Conservation (phyloP, 2,797 vertebrate species). For the Threskiornis aethiopicus region DNA sequence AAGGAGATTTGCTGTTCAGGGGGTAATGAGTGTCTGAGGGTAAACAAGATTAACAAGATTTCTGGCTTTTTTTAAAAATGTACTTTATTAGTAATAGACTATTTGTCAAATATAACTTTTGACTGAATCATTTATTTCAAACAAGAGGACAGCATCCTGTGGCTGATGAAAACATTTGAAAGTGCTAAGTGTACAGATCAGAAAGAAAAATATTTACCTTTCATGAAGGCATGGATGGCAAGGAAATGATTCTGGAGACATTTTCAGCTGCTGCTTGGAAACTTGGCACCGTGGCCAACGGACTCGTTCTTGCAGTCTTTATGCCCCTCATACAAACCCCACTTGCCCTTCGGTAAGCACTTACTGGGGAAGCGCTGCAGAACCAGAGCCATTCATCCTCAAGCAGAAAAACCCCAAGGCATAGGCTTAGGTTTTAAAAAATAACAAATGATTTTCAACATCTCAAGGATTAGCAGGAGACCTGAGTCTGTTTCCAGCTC, state of each 20-base stretch:
- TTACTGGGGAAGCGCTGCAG: not conserved
- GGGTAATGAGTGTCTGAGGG: not conserved
- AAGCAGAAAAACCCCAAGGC: not conserved
- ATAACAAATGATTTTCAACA: not conserved
- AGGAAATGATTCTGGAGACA: not conserved
- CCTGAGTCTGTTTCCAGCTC: not conserved
- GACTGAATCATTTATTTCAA: not conserved
- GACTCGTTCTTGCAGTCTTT: not conserved
- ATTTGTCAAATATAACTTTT: not conserved
- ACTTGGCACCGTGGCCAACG: not conserved
- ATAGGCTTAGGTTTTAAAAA: not conserved
- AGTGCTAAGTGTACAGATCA: not conserved
- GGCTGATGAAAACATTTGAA: constrained; percentile 12
- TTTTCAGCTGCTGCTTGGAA: constrained; percentile 22
- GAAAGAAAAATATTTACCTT: constrained; percentile 54
- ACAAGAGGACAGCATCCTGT: not conserved
- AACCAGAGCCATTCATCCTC: not conserved
- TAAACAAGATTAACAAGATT: not conserved
- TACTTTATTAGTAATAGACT: not conserved
- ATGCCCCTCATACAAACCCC: not conserved
- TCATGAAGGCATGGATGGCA: not conserved
- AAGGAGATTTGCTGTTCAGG: not conserved
- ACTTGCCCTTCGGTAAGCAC: not conserved
- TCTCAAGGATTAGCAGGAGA: not conserved
- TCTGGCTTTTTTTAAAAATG: not conserved